Evolutionary conservation across 2,797 vertebrate species (phyloP), one percentile per base, ranked within the genome.

Genomic region (Nothura maculosa): DNA sequence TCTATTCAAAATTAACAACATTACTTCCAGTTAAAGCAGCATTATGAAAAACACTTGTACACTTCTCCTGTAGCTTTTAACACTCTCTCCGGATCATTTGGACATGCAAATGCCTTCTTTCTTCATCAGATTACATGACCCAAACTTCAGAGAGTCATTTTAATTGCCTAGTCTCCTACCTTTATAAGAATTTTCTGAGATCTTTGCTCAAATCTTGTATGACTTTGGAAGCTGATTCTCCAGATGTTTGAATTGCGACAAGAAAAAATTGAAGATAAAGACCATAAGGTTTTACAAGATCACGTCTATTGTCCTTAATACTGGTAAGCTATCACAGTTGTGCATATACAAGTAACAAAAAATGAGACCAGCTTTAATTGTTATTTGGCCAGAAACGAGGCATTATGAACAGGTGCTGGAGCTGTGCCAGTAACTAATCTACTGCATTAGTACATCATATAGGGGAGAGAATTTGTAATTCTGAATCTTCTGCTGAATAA

Each of bases 321-420:
- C 9, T 4, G 1, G 61, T 75, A 47, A 90, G 47, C 1, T 28
- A 14, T 10, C 57, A n/a, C 19, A 75, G 27, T 19, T 25, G 48
- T 55, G 10, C 8, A 16, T 16, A 45, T 4, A 11, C 25, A 6
- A 68, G 21, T 18, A 81, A 16, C 61, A 14, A 75, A 61, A 77
- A 15, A 1, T 10, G 14, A 63, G 7, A 40, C 45, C 11, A 66
- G 4, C 4, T 87, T 81, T 55, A 73, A 61, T 11, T 68, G 9
- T 4, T 45, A 40, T 68, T 6, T 68, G 86, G 11, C 34, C 19
- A 64, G 45, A 83, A 86, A 30, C 0, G 1, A 58, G 13, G 16
- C 3, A 62, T 73, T 64, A 34, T 0, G 0, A 3, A 22, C 0
- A 4, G 15, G 4, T 81, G 16, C 19, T 76, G 22, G 4, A 19